Evolutionary conservation across 2,113 vertebrate genomes (phyloP), one percentile per base, ranked within the genome.

Genomic region (Thinocorus orbignyianus): DNA sequence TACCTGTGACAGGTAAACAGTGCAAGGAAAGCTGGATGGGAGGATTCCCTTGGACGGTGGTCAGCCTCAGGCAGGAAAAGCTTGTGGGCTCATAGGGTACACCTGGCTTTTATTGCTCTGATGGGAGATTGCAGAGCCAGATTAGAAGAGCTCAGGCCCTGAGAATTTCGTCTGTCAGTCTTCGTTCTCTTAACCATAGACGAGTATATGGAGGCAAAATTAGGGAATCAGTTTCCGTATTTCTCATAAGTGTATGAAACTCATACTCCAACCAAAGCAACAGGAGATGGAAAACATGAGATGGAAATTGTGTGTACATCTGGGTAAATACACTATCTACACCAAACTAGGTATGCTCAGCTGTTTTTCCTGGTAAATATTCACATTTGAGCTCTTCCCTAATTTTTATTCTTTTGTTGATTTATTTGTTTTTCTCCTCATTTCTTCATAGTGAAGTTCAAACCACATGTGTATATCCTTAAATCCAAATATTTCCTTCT

Each of bases 31-130:
- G 51, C 0, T 1, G 48, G 12, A 19, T 2, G 3, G 14, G 15
- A 12, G 1, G 6, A 55, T 42, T 86, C 20, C 13, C 44, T 37
- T 81, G 18, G 15, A 1, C 37, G 11, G 3, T 37, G 8, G 7
- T 25, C 42, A 88, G 23, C 7, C 42, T 70, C 51, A 52, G n/a
- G 35, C 12, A 51, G 26, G 20, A 60, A 48, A n/a, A 20, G 13
- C 31, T 54, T 31, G 7, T 1, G 6, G 20, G 17, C 2, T 52
- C 44, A 17, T 8, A 12, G n/a, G 7, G 8, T 57, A 22, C 18
- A 10, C 2, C 2, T 0, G 0, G 9, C 2, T 9, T 57, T 74
- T 66, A 26, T 25, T 74, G 42, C 13, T 54, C 4, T 31, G 20
- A 2, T 62, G 13, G 12, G 39, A 37, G 0, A 1, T 55, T 61